Percentiles rank a stretch among this genome's conserved stretches.
Evolutionary conservation across 2,113 vertebrate species (phyloP).

Genomic region (Corythaixoides concolor): DNA sequence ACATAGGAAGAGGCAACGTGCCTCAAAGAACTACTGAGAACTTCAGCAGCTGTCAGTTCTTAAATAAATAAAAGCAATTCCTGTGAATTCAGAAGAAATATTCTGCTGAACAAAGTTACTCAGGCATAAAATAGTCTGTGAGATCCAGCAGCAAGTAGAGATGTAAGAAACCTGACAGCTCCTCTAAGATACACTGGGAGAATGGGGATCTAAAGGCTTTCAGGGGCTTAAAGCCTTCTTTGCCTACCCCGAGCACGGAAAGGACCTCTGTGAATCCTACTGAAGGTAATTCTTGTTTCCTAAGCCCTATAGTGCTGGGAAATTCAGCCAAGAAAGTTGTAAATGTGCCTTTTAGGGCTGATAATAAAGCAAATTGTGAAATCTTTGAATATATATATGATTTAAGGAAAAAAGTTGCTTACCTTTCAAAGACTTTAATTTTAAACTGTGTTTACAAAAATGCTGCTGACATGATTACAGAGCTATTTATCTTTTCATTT

Average conservation of each 20-base stretch:
- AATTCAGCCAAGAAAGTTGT: neutral
- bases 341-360: neutral
- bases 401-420: neutral
- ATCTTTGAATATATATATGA: neutral
- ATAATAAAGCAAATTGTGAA: neutral
- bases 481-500: neutral
- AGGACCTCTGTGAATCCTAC: neutral
- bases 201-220: neutral
- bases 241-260: neutral
- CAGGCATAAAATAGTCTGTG: neutral
- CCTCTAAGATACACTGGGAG: neutral
- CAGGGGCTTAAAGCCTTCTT: neutral
- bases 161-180: neutral
- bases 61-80: neutral
- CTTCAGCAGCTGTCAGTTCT: neutral
- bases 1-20: neutral
- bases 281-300: neutral
- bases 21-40: neutral
- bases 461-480: neutral
- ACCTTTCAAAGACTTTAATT: neutral
- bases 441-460: neutral
- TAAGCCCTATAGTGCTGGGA: neutral
- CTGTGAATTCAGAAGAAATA: neutral
- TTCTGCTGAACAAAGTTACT: neutral
- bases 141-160: neutral